These are phyloP conservation scores for Melipona beecheii DNA, from an alignment of 2,888 invertebrate species.

Conservation along the genomic window DNA sequence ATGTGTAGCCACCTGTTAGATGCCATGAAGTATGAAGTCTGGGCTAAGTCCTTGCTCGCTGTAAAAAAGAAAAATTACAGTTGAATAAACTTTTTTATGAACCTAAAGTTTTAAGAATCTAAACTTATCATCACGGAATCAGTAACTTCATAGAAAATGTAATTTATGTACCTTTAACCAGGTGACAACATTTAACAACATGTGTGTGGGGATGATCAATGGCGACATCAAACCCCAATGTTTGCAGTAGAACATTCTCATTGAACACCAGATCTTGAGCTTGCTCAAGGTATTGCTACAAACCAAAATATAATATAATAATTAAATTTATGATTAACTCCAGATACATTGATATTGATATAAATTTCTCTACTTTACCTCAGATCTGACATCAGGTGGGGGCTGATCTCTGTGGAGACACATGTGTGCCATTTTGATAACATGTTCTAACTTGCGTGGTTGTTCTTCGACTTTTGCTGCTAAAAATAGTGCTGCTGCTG, in stretches of 20 bases:
- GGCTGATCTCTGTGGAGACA: constrained; percentile 91
- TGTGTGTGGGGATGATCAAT: constrained; percentile 99
- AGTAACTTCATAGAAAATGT: constrained; percentile 1
- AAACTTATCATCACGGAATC: not conserved
- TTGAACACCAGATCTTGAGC: constrained; percentile 97
- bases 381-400: constrained; percentile 90
- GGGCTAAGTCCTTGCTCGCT: constrained; percentile 98
- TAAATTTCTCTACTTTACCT: constrained; percentile 84
- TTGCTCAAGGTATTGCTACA: constrained; percentile 88
- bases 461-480: constrained; percentile 99
- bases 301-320: constrained; percentile 34
- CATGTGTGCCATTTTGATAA: constrained; percentile 96
- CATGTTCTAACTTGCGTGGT: constrained; percentile 98
- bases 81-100: constrained; percentile 8
- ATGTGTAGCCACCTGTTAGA: constrained; percentile 92
- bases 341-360: not conserved
- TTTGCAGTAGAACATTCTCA: constrained; percentile 98
- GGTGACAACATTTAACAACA: constrained; percentile 97
- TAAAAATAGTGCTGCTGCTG: constrained; percentile 96
- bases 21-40: constrained; percentile 99
- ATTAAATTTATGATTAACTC: not conserved
- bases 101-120: not conserved
- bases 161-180: constrained; percentile 93
- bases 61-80: constrained; percentile 71
- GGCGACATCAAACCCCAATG: constrained; percentile 98